Base-by-base conservation (phyloP, 2,888 invertebrate species). In the Isotomurus palustris region DNA sequence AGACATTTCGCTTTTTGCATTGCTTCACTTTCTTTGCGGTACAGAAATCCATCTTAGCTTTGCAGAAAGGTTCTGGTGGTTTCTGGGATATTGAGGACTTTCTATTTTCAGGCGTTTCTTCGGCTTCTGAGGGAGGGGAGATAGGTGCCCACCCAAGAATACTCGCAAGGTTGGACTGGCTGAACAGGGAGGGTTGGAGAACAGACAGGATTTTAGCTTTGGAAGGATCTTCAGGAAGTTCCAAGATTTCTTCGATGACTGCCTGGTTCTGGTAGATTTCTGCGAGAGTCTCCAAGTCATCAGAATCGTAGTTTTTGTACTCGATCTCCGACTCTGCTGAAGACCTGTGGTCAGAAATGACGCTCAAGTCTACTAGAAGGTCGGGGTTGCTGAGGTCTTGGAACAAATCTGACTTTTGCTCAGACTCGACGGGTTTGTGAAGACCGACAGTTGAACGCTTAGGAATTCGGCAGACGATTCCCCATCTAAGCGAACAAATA, bases 281-380 rank as follows among this genome's bases (percentile, higher is more conserved):
- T 27, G 60, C 60, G n/a, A 64, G 24, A 0, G 60, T 60, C n/a
- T 48, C 63, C n/a, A 51, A 56, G 38, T 63, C 62, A 5, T 63
- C 62, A 8, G 53, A 56, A 5, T 36, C 49, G 22, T 57, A 50
- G 41, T 55, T 27, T 14, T 53, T 43, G 19, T 54, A 45, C 17
- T 51, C 38, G 17, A 4, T 29, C 21, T 49, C 22, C 2, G 19
- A 22, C 32, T 19, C 29, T 29, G 17, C 22, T 35, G 35, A 32
- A 12, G 17, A 17, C 3, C 14, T 36, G 12, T 41, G 3, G 41
- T 41, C 24, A 22, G 19, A 17, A 17, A 41, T 41, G n/a, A 5
- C 17, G 21, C 21, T 19, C 41, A 41, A 5, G 41, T 3, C 24
- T n/a, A n/a, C n/a, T n/a, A 22, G 10, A 43, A 12, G 12, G 6